These are phyloP conservation scores for Caenorhabditis japonica DNA, from an alignment of 2,888 invertebrate genomes.

Conservation along the genomic window DNA sequence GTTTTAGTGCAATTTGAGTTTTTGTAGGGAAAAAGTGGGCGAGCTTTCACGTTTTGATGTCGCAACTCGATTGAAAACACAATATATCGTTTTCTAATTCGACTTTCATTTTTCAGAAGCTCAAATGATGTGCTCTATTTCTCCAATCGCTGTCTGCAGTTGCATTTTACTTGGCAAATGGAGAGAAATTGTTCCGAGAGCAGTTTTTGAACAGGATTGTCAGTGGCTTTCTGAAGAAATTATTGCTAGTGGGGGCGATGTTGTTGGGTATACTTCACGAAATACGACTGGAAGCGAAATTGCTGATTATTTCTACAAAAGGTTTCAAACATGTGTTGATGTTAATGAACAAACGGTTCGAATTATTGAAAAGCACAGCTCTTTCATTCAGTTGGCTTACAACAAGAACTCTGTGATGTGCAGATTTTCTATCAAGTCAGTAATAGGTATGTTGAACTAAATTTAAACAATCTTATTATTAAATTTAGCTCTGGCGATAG, in stretches of 20 bases:
- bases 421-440: slow-evolving; percentile 63
- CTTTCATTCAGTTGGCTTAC: slow-evolving; percentile 67
- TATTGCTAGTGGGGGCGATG: slow-evolving; percentile 55
- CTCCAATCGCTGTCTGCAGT: slow-evolving; percentile 60
- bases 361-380: slow-evolving; percentile 42
- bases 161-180: slow-evolving; percentile 66
- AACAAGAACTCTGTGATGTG: slow-evolving; percentile 67
- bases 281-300: slow-evolving; percentile 29
- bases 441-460: slow-evolving; percentile 57
- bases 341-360: slow-evolving; percentile 22
- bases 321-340: slow-evolving; percentile 13
- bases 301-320: slow-evolving; percentile 23
- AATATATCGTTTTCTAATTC: too few species aligned
- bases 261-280: slow-evolving; percentile 48
- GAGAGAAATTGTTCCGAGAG: slow-evolving; percentile 33
- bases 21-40: too few species aligned
- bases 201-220: slow-evolving; percentile 49
- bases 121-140: slow-evolving; percentile 67
- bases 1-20: too few species aligned
- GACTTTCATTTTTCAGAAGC: slow-evolving; percentile 68
- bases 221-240: slow-evolving; percentile 61
- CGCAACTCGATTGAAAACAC: too few species aligned
- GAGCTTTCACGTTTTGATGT: too few species aligned
- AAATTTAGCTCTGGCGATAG: slow-evolving; percentile 56
- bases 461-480: background rate